Conservation (phyloP, 2,797 vertebrate species). For the Lacerta viridis region DNA sequence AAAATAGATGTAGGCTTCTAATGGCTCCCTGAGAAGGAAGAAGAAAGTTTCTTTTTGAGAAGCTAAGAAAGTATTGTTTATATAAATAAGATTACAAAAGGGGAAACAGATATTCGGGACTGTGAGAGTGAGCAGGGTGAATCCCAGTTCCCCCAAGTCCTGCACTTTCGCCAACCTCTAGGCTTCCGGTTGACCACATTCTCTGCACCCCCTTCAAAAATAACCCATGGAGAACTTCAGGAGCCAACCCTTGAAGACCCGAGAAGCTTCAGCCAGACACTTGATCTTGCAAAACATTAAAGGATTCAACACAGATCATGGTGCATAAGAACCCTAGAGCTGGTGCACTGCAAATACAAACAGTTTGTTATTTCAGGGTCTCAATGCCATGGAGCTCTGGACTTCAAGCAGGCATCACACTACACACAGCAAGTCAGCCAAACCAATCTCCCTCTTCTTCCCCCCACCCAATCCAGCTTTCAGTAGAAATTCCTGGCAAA, state of each 20-base stretch:
- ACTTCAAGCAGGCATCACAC: neutral
- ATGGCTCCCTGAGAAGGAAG: constrained; percentile 87
- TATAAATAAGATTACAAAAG: neutral
- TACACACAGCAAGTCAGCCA: neutral
- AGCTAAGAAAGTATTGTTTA: neutral
- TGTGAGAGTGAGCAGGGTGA: neutral
- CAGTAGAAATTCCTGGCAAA: neutral
- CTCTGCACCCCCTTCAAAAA: neutral
- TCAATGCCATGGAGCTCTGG: neutral
- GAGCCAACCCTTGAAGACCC: neutral
- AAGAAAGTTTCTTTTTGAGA: neutral
- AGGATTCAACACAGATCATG: neutral
- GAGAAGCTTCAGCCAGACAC: neutral
- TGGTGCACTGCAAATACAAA: neutral
- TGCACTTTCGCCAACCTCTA: neutral
- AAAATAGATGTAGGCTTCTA: constrained; percentile 98
- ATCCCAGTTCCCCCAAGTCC: neutral
- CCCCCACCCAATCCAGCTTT: neutral
- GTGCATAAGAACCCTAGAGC: neutral
- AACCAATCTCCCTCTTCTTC: too few species aligned
- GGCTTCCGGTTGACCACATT: neutral
- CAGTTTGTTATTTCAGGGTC: neutral
- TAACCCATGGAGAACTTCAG: neutral
- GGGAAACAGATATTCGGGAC: neutral
- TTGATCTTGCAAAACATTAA: neutral